A percentile compares a stretch with the other conserved stretches of the same genome.
phyloP scores from a whole-genome alignment of 2,113 vertebrate genomes.

The Petromus typicus region DNA sequence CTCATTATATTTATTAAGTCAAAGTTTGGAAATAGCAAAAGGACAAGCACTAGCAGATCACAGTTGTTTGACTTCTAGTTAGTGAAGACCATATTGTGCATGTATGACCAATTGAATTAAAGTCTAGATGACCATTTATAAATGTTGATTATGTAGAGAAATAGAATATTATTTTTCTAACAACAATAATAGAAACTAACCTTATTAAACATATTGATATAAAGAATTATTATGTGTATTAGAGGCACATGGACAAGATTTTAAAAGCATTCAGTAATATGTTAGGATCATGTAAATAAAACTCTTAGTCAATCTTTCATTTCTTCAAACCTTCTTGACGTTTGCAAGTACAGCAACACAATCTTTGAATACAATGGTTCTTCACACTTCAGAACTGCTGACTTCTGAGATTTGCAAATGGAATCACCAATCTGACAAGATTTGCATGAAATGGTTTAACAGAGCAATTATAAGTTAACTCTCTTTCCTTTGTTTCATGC shows the following conservation, averaged over 20 bases:
- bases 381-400: constrained; percentile 15
- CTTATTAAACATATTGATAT: not conserved
- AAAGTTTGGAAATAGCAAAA: not conserved
- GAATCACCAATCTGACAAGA: constrained; percentile 50
- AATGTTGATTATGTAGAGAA: not conserved
- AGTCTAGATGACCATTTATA: not conserved
- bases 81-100: not conserved
- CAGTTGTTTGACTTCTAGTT: not conserved
- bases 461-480: constrained; percentile 60
- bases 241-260: not conserved
- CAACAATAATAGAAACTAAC: not conserved
- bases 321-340: constrained; percentile 22
- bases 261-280: not conserved
- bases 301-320: not conserved
- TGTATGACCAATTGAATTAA: not conserved
- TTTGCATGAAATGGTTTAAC: constrained; percentile 37
- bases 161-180: not conserved
- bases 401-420: constrained; percentile 61
- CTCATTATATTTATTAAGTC: not conserved
- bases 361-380: not conserved
- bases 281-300: not conserved
- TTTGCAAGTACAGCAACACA: not conserved
- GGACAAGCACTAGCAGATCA: not conserved
- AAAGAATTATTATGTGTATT: constrained; percentile 11
- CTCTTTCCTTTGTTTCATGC: constrained; percentile 50